Conservation (phyloP, 2,888 invertebrate species). For the Monopis laevigella region DNA sequence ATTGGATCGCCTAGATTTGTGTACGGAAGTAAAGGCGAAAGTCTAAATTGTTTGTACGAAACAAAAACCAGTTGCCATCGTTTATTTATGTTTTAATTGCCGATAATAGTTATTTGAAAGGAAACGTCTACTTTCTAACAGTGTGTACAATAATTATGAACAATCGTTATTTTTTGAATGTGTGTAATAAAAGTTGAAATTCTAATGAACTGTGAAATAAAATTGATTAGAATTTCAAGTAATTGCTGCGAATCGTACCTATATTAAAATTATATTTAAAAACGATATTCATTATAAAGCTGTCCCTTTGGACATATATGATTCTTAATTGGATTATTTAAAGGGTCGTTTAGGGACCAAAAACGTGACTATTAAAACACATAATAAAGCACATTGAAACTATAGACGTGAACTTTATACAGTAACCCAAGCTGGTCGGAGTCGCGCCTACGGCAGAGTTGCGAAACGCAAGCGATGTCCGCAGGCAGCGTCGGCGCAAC, state of each 20-base stretch:
- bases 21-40: slow-evolving; percentile 5
- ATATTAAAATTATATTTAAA: too few species aligned
- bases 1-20: slow-evolving; percentile 2
- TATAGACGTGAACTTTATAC: slow-evolving; percentile 11
- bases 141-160: slow-evolving; percentile 1
- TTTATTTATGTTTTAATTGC: slow-evolving; percentile 4
- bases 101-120: slow-evolving; percentile 5
- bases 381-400: slow-evolving; percentile 6
- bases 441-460: slow-evolving; percentile 10
- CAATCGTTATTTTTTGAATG: too few species aligned
- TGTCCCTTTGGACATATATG: too few species aligned
- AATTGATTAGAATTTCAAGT: too few species aligned
- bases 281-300: too few species aligned
- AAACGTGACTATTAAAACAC: slow-evolving; percentile 10
- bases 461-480: slow-evolving; percentile 8
- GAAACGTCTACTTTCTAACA: slow-evolving; percentile 8
- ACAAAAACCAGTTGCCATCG: background rate
- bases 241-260: too few species aligned
- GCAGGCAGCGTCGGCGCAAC: slow-evolving; percentile 6
- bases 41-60: background rate
- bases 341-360: too few species aligned
- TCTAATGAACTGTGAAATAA: too few species aligned
- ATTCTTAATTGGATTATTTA: too few species aligned
- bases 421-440: slow-evolving; percentile 3
- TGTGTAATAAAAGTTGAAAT: too few species aligned